These are phyloP conservation scores for Diglossa cyanea DNA, from an alignment of 2,797 vertebrate species.

Conservation along the genomic window DNA sequence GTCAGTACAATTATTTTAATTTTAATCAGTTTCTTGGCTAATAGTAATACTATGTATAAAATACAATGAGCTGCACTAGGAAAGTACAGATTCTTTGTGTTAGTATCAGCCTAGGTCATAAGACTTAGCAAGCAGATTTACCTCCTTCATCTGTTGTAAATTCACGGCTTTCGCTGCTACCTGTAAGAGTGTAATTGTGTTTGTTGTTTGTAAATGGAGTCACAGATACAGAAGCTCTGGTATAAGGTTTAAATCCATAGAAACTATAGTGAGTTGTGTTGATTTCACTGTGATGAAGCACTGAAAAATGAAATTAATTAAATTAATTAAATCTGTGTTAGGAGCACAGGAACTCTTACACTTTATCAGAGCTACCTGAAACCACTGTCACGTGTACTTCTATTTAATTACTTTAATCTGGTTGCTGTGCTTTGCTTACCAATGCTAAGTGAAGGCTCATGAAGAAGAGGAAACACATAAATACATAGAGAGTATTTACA, in stretches of 20 bases:
- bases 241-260: fast-evolving
- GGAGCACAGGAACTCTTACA: not conserved
- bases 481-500: not conserved
- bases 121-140: not conserved
- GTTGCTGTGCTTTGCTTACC: not conserved
- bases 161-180: fast-evolving
- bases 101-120: not conserved
- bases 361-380: not conserved
- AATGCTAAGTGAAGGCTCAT: not conserved
- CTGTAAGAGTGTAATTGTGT: fast-evolving
- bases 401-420: not conserved
- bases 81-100: not conserved
- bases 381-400: not conserved
- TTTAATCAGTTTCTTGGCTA: not conserved
- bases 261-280: fast-evolving
- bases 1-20: not conserved
- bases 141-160: not conserved
- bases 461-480: not conserved
- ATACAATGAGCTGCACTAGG: not conserved
- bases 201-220: fast-evolving
- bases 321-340: not conserved
- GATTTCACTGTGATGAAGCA: fast-evolving
- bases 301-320: not conserved
- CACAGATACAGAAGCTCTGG: fast-evolving
- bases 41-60: not conserved